phyloP scores from a whole-genome alignment of 2,113 vertebrate genomes.

The Gymnorhina tibicen region DNA sequence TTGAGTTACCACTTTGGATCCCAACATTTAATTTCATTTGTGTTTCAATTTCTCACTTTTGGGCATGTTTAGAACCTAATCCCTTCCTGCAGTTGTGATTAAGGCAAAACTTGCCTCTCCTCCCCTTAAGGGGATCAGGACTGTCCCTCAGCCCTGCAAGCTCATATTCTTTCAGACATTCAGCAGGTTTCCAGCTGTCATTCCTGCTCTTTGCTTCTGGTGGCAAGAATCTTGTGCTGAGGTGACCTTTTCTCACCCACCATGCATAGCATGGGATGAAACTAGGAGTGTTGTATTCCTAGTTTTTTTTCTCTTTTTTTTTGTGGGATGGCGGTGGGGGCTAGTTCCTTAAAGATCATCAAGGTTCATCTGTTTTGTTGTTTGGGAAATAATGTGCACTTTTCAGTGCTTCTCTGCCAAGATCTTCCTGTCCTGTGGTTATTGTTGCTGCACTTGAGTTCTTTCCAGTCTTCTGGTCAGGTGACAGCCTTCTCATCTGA shows the following conservation, averaged over 20 bases:
- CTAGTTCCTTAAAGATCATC: neutral
- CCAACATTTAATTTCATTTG: rapidly evolving
- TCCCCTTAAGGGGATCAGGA: neutral
- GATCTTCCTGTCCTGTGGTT: neutral
- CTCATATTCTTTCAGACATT: neutral
- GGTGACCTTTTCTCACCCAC: neutral
- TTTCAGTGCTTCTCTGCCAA: neutral
- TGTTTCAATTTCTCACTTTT: neutral
- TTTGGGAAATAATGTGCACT: neutral
- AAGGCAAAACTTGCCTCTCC: neutral
- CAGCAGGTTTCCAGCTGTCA: neutral
- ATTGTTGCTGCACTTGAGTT: neutral
- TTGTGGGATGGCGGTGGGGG: too few relatives aligned
- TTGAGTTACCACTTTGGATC: rapidly evolving
- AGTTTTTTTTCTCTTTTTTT: too few relatives aligned
- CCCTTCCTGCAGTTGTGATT: neutral
- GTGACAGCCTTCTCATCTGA: neutral
- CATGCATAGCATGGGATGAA: neutral
- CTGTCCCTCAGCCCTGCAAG: neutral
- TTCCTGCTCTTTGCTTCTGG: neutral
- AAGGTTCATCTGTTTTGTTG: rapidly evolving
- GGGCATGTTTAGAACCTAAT: neutral
- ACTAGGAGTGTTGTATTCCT: neutral
- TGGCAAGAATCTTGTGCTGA: neutral
- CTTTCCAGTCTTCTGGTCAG: neutral